Conservation (phyloP, 2,113 vertebrate genomes). For the Crotalus viridis region DNA sequence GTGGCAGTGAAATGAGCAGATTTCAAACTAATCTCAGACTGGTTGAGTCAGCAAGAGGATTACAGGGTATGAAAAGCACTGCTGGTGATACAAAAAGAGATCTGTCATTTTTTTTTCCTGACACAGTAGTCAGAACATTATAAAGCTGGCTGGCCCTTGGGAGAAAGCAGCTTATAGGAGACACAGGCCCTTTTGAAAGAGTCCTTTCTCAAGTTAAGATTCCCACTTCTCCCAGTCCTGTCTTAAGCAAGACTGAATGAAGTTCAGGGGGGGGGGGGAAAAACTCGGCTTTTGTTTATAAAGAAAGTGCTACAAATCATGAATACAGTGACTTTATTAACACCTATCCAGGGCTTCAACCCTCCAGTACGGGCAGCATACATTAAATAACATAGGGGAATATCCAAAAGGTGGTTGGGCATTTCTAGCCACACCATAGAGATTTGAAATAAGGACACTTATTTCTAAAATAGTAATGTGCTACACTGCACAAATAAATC, state of each 20-base stretch:
- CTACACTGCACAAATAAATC: neutral
- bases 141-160: neutral
- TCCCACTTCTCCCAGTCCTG: neutral
- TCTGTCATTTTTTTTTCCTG: neutral
- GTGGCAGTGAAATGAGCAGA: constrained; percentile 9
- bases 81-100: constrained; percentile 5
- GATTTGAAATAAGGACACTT: neutral
- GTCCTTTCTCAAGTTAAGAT: neutral
- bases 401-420: neutral
- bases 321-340: neutral
- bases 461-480: neutral
- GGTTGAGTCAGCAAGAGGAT: constrained; percentile 25
- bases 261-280: neutral
- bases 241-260: neutral
- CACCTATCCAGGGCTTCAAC: neutral
- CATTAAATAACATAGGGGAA: neutral
- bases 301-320: neutral
- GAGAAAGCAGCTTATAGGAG: neutral
- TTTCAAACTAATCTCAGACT: constrained; percentile 2
- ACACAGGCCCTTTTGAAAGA: neutral
- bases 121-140: neutral
- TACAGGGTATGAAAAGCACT: constrained; percentile 12
- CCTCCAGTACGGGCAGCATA: neutral
- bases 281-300: neutral
- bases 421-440: neutral